A percentile compares a stretch with the other conserved stretches of the same genome.
Evolutionary conservation across 2,797 vertebrate genomes (phyloP).

Genomic region (Acrocephalus scirpaceus): DNA sequence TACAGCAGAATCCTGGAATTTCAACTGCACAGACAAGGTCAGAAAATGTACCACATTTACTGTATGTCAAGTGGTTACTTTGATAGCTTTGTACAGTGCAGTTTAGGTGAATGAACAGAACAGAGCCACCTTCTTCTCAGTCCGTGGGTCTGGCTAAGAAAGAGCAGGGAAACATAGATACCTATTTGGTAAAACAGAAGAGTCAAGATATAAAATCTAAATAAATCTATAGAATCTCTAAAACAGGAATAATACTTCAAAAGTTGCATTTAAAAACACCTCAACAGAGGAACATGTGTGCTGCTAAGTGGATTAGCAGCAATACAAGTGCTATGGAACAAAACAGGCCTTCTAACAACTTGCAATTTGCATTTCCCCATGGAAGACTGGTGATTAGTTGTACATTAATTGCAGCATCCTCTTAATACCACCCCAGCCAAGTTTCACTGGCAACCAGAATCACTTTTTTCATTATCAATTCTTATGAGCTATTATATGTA

Average conservation of each 20-base stretch:
- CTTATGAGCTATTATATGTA: background rate
- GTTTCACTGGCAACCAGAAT: slow-evolving; percentile 1
- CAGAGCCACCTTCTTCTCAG: background rate
- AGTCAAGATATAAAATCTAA: background rate
- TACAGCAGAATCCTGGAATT: background rate
- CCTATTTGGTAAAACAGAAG: background rate
- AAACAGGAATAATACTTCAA: background rate
- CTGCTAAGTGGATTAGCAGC: slow-evolving; percentile 57
- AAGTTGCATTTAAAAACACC: background rate
- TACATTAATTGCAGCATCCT: slow-evolving; percentile 57
- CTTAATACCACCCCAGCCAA: slow-evolving; percentile 27
- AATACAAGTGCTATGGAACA: slow-evolving; percentile 51
- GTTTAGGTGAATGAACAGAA: background rate
- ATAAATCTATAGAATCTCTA: background rate
- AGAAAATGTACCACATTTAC: background rate
- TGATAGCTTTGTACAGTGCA: background rate
- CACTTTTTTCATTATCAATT: background rate
- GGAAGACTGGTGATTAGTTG: slow-evolving; percentile 55
- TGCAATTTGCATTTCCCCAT: slow-evolving; percentile 46
- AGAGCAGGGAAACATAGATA: background rate
- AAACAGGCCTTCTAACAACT: slow-evolving; percentile 48
- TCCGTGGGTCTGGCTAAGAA: background rate
- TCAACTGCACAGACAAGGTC: background rate
- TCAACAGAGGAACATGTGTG: slow-evolving; percentile 18
- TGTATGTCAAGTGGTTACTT: background rate